A percentile compares a stretch with the other conserved stretches of the same genome.
phyloP scores from a whole-genome alignment of 2,797 vertebrate species.

The Anomalospiza imberbis region DNA sequence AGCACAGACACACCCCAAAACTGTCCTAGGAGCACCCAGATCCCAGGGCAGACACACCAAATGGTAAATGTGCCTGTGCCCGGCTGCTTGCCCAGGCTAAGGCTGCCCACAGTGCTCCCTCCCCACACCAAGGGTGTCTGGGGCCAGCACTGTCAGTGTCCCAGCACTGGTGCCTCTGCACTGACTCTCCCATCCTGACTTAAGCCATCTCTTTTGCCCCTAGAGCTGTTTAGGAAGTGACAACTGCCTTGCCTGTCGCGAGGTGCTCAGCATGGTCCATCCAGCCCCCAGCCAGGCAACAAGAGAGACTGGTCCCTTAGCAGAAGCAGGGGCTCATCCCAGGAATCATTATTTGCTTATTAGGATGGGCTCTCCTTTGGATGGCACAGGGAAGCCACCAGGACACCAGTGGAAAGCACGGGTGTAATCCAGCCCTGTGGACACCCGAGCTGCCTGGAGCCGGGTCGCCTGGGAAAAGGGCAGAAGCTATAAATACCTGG shows the following conservation, averaged over 20 bases:
- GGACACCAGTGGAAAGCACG: neutral
- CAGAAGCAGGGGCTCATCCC: neutral
- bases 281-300: neutral
- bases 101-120: fast-evolving
- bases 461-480: neutral
- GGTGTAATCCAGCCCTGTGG: neutral
- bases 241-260: neutral
- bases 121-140: fast-evolving
- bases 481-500: conserved; percentile 9
- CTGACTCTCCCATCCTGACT: neutral
- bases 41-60: neutral
- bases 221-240: neutral
- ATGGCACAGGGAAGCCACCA: neutral
- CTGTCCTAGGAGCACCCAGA: neutral
- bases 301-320: fast-evolving
- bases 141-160: fast-evolving
- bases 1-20: fast-evolving
- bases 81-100: neutral
- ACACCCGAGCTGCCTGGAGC: neutral
- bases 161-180: fast-evolving
- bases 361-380: neutral
- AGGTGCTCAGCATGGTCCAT: neutral
- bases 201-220: neutral
- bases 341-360: neutral
- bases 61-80: neutral